These are phyloP conservation scores for Papilio dardanus DNA, from an alignment of 1,140 invertebrate genomes.

Conservation along the genomic window DNA sequence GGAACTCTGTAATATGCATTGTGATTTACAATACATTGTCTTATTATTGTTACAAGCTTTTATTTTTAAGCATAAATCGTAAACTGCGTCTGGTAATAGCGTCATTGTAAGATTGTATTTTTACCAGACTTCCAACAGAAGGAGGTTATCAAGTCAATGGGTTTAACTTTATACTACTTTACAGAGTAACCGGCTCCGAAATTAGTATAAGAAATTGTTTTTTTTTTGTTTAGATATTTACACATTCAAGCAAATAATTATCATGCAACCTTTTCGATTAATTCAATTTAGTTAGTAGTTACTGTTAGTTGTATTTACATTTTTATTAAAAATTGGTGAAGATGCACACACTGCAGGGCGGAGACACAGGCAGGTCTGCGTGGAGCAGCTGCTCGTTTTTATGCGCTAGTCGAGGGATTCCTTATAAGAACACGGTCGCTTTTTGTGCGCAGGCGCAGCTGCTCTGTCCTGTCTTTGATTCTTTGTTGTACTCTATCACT, in stretches of 20 bases:
- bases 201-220: too few relatives aligned
- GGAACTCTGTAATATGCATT: background rate
- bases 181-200: too few relatives aligned
- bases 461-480: background rate
- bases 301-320: background rate
- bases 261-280: too few relatives aligned
- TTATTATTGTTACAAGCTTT: background rate
- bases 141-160: too few relatives aligned
- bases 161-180: too few relatives aligned
- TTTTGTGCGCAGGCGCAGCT: background rate
- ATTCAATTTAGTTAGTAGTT: too few relatives aligned
- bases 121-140: background rate
- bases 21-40: background rate
- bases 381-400: background rate
- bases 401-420: background rate
- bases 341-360: background rate
- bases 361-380: background rate
- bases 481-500: background rate
- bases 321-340: background rate
- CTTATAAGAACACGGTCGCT: background rate
- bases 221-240: too few relatives aligned
- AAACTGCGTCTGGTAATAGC: background rate
- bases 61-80: background rate
- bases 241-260: too few relatives aligned
- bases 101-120: background rate